Conservation (phyloP, 2,888 invertebrate species). For the Thera britannica region DNA sequence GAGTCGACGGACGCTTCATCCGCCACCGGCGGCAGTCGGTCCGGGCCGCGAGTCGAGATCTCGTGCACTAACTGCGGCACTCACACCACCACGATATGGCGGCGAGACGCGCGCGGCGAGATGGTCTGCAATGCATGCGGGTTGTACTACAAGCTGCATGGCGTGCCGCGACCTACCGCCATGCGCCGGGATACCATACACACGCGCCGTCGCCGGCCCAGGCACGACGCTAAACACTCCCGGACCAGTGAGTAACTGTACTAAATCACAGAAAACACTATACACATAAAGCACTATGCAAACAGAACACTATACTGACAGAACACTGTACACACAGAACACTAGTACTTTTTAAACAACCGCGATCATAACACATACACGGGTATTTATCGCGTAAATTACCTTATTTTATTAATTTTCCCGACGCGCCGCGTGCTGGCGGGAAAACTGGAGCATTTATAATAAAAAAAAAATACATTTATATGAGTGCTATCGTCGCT, state of each 20-base stretch:
- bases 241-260: slow-evolving; percentile 76
- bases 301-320: too few species aligned
- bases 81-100: slow-evolving; percentile 98
- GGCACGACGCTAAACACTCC: slow-evolving; percentile 86
- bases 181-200: slow-evolving; percentile 99
- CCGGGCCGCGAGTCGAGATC: slow-evolving; percentile 88
- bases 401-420: too few species aligned
- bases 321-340: too few species aligned
- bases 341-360: too few species aligned
- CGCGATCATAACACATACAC: too few species aligned
- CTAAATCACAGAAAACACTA: neutral
- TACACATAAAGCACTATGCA: too few species aligned
- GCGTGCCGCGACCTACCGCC: slow-evolving; percentile 95
- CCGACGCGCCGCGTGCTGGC: too few species aligned
- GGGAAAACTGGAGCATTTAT: too few species aligned
- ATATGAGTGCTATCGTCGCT: too few species aligned
- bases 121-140: slow-evolving; percentile 99
- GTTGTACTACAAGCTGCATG: slow-evolving; percentile 98
- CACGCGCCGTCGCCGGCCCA: slow-evolving; percentile 94
- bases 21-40: slow-evolving; percentile 35
- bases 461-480: too few species aligned
- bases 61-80: slow-evolving; percentile 98
- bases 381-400: too few species aligned
- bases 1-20: slow-evolving; percentile 50
- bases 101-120: slow-evolving; percentile 97